A percentile compares a stretch with the other conserved stretches of the same genome.
Conservation (phyloP, 1,140 invertebrate species). For the Nymphalis io region DNA sequence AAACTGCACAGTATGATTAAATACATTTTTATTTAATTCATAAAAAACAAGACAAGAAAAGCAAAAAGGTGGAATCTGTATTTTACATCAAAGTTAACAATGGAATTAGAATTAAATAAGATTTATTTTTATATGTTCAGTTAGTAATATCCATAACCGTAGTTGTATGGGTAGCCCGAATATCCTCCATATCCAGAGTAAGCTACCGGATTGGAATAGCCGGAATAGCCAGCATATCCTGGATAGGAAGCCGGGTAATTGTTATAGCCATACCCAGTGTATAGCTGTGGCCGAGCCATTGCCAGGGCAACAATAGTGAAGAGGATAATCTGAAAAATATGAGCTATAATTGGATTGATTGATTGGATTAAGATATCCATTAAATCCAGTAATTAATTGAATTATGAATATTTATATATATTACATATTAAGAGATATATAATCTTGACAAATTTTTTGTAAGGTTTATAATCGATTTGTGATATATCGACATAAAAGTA, state of each 20-base stretch:
- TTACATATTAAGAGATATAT: too few species aligned
- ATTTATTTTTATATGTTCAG: not conserved
- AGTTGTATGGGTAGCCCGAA: conserved; percentile 56
- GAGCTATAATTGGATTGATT: not conserved
- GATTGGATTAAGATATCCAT: too few species aligned
- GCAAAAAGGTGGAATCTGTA: not conserved
- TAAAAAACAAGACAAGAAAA: not conserved
- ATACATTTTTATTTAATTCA: not conserved
- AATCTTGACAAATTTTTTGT: too few species aligned
- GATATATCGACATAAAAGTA: too few species aligned
- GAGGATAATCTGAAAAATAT: conserved; percentile 62
- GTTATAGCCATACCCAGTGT: conserved; percentile 59
- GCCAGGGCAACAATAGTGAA: conserved; percentile 62
- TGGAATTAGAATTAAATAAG: not conserved
- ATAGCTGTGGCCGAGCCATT: conserved; percentile 59
- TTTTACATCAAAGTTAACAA: not conserved
- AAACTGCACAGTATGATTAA: not conserved
- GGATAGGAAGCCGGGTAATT: conserved; percentile 57
- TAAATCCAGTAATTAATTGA: too few species aligned
- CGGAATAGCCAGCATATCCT: conserved; percentile 70
- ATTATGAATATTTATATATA: too few species aligned
- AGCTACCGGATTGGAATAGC: conserved; percentile 61
- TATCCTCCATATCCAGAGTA: conserved; percentile 57
- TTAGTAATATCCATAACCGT: conserved; percentile 64
- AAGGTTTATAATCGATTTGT: too few species aligned